A percentile compares a stretch with the other conserved stretches of the same genome.
These are phyloP conservation scores for Ariolimax columbianus DNA, from an alignment of 2,888 invertebrate genomes.

Conservation along the genomic window DNA sequence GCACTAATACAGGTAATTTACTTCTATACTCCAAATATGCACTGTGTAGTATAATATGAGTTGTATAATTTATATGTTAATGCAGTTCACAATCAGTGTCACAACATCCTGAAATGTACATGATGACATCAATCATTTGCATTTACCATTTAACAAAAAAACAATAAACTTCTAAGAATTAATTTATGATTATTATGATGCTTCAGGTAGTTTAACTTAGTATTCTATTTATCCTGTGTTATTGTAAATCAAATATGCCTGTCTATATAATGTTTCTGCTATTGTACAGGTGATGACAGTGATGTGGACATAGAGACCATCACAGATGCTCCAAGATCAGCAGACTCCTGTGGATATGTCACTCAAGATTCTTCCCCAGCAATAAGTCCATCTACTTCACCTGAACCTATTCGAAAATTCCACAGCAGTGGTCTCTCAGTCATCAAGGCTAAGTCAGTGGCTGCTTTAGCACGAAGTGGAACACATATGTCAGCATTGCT, in stretches of 20 bases:
- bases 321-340: slow-evolving; percentile 32
- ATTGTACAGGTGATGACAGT: slow-evolving; percentile 44
- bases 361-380: slow-evolving; percentile 16
- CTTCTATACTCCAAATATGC: no score
- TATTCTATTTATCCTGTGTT: no score
- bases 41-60: no score
- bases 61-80: no score
- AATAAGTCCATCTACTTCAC: slow-evolving; percentile 6
- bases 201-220: no score
- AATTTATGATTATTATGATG: no score
- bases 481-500: background rate
- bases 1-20: background rate
- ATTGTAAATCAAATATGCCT: no score
- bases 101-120: no score
- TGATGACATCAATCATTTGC: no score
- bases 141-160: no score
- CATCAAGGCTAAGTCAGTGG: background rate
- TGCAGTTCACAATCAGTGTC: no score
- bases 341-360: slow-evolving; percentile 36
- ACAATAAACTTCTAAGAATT: no score
- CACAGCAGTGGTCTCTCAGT: background rate
- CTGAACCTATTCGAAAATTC: background rate
- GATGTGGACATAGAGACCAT: slow-evolving; percentile 46
- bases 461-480: background rate
- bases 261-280: background rate